phyloP scores from a whole-genome alignment of 2,888 invertebrate genomes.

The Thera britannica region DNA sequence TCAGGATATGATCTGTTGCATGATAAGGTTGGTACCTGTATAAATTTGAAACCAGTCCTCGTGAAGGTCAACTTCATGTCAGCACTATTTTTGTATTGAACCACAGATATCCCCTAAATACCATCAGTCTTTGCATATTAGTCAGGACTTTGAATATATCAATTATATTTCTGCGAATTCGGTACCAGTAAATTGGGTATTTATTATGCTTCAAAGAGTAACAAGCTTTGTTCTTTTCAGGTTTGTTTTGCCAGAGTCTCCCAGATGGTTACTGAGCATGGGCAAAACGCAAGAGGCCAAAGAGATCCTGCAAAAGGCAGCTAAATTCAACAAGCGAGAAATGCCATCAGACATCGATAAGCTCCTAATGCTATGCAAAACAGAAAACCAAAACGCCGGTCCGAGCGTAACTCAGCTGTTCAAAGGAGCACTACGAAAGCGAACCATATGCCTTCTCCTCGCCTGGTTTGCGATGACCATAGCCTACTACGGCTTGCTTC shows the following conservation, averaged over 20 bases:
- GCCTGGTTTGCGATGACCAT: slow-evolving; percentile 92
- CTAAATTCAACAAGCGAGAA: slow-evolving; percentile 86
- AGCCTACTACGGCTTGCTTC: slow-evolving; percentile 90
- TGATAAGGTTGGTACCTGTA: neutral
- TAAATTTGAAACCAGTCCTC: slow-evolving; percentile 3
- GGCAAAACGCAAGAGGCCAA: slow-evolving; percentile 89
- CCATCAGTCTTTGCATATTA: neutral
- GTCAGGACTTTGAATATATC: neutral
- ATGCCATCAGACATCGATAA: slow-evolving; percentile 89
- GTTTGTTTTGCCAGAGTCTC: slow-evolving; percentile 92
- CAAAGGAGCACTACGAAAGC: slow-evolving; percentile 87
- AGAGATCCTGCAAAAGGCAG: slow-evolving; percentile 86
- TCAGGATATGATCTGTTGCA: neutral
- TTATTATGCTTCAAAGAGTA: too few species aligned
- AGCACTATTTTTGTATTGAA: neutral
- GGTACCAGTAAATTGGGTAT: too few species aligned
- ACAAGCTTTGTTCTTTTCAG: slow-evolving; percentile 67
- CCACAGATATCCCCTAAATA: neutral
- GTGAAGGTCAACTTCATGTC: slow-evolving; percentile 1
- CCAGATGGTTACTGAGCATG: slow-evolving; percentile 90
- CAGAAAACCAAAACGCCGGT: slow-evolving; percentile 72
- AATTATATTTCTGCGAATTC: too few species aligned
- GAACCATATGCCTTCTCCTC: slow-evolving; percentile 88
- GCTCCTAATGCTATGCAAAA: slow-evolving; percentile 83
- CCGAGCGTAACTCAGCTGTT: slow-evolving; percentile 87